Percentiles rank a stretch among this genome's conserved stretches.
phyloP scores from a whole-genome alignment of 2,113 vertebrate species.

The Brachypteracias leptosomus region DNA sequence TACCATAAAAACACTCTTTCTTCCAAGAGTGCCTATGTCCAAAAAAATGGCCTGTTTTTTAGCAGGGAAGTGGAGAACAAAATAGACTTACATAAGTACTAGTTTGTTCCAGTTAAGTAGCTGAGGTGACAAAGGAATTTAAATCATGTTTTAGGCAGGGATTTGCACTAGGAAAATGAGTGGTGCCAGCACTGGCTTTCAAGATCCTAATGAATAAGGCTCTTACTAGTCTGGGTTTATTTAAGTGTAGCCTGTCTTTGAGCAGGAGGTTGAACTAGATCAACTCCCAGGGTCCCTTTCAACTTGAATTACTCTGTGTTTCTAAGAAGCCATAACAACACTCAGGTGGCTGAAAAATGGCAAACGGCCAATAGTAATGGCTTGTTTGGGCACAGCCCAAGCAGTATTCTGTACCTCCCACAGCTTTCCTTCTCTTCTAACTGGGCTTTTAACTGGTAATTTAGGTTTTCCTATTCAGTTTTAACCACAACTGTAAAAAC shows the following conservation, averaged over 20 bases:
- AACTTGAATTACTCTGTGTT: not conserved
- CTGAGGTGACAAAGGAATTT: not conserved
- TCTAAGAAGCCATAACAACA: not conserved
- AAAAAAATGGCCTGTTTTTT: not conserved
- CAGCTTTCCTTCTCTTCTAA: not conserved
- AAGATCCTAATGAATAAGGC: not conserved
- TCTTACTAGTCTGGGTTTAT: not conserved
- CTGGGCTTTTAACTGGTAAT: not conserved
- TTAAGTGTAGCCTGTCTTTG: not conserved
- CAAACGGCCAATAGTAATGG: not conserved
- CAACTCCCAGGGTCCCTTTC: not conserved
- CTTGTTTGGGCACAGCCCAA: not conserved
- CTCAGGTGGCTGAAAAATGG: not conserved
- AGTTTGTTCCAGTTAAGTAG: not conserved
- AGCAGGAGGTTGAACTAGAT: not conserved
- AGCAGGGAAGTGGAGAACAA: not conserved
- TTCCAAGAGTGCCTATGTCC: not conserved
- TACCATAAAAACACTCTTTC: not conserved
- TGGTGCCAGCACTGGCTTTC: not conserved
- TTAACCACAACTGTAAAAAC: not conserved
- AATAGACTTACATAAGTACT: not conserved
- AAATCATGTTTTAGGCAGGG: not conserved
- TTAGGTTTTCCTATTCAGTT: not conserved
- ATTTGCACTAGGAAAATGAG: not conserved
- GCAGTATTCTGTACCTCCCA: not conserved